Evolutionary conservation across 2,113 vertebrate genomes (phyloP).

Genomic region (Falcunculus frontatus): DNA sequence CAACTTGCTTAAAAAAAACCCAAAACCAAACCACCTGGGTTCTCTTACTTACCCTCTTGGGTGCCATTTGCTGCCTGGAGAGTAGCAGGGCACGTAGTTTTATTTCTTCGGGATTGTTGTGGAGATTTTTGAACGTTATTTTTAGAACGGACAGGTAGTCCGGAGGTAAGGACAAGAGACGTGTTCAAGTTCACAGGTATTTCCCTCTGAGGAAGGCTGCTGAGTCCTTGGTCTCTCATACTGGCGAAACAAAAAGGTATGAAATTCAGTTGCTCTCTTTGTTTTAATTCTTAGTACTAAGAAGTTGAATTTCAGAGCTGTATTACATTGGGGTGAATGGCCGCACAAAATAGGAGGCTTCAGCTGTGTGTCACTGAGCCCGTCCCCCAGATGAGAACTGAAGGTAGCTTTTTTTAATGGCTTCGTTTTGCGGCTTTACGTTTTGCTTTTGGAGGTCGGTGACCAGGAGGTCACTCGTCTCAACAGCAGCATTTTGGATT

Average conservation of each 20-base stretch:
- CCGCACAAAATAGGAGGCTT: not conserved
- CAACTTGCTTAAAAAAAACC: not conserved
- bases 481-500: not conserved
- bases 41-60: not conserved
- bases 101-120: not conserved
- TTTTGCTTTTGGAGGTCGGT: not conserved
- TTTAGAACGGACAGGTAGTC: not conserved
- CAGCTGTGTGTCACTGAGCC: not conserved
- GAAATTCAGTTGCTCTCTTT: not conserved
- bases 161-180: rapidly evolving
- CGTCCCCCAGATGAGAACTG: not conserved
- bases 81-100: not conserved
- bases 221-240: not conserved
- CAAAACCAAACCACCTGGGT: not conserved
- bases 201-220: not conserved
- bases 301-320: not conserved
- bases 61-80: not conserved
- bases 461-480: not conserved
- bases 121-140: not conserved
- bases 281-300: not conserved
- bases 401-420: not conserved
- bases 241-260: not conserved
- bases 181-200: not conserved
- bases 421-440: not conserved
- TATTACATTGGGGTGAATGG: not conserved